These are phyloP conservation scores for Phylloscopus trochilus DNA, from an alignment of 2,113 vertebrate genomes.

Conservation along the genomic window DNA sequence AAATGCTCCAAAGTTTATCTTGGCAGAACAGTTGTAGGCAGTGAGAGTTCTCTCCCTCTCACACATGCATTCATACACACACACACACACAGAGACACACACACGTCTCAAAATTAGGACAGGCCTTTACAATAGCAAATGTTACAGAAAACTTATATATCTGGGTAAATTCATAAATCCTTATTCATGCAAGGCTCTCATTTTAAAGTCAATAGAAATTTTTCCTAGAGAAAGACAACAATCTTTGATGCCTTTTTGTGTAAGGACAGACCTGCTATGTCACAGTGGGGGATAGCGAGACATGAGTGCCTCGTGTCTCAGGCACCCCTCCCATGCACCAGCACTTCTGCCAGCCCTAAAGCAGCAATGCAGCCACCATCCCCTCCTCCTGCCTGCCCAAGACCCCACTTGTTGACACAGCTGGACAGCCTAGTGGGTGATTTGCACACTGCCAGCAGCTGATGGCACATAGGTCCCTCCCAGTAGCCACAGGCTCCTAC, in stretches of 20 bases:
- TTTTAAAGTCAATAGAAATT: not conserved
- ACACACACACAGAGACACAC: not conserved
- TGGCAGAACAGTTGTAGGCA: conserved; percentile 63
- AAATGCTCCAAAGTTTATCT: conserved; percentile 69
- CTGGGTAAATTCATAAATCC: not conserved
- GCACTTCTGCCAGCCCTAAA: not conserved
- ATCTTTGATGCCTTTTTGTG: not conserved
- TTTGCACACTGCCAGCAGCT: not conserved
- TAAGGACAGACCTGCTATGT: not conserved
- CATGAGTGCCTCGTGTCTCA: not conserved
- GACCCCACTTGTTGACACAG: not conserved
- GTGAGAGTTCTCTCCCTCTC: conserved; percentile 52
- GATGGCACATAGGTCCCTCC: not conserved
- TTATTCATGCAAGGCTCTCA: not conserved
- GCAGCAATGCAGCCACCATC: accelerated
- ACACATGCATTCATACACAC: not conserved
- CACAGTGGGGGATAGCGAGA: accelerated
- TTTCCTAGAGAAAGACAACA: not conserved
- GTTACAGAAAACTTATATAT: not conserved
- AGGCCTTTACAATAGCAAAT: conserved; percentile 15
- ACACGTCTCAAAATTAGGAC: not conserved
- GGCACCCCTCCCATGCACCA: not conserved
- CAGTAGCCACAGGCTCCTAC: not conserved
- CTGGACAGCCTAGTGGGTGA: not conserved
- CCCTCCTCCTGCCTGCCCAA: not conserved